A percentile compares a stretch with the other conserved stretches of the same genome.
Evolutionary conservation across 2,888 invertebrate species (phyloP).

Genomic region (Dimorphilus gyrociliatus): DNA sequence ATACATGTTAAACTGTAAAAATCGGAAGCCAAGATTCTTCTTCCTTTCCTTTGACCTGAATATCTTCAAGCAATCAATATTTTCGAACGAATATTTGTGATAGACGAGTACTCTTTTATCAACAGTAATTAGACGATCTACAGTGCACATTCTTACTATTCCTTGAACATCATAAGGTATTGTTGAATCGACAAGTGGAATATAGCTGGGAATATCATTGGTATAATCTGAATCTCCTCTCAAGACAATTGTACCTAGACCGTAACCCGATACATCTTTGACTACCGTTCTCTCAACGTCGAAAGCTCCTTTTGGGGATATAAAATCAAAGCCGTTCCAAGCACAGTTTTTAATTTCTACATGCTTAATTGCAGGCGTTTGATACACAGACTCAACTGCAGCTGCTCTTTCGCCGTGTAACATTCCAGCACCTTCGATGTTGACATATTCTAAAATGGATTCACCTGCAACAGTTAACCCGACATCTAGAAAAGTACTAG

Average conservation of each 20-base stretch:
- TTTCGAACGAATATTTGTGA: conserved; percentile 88
- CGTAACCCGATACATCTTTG: conserved; percentile 63
- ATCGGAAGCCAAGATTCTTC: conserved; percentile 66
- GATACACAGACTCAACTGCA: conserved; percentile 68
- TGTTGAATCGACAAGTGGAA: conserved; percentile 8
- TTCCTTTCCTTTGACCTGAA: conserved; percentile 68
- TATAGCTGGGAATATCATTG: background rate
- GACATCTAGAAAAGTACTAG: conserved; percentile 66
- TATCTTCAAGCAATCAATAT: conserved; percentile 92
- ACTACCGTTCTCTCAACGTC: conserved; percentile 41
- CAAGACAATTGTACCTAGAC: conserved; percentile 69
- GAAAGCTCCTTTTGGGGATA: conserved; percentile 63
- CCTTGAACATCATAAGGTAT: conserved; percentile 83
- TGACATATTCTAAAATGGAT: conserved; percentile 55
- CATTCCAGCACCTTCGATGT: conserved; percentile 80
- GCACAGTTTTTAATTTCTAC: conserved; percentile 69
- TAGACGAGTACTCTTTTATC: conserved; percentile 78
- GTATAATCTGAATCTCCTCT: conserved; percentile 55
- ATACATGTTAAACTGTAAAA: conserved; percentile 31
- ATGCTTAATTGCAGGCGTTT: conserved; percentile 61
- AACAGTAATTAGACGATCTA: conserved; percentile 71
- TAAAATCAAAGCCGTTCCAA: conserved; percentile 74
- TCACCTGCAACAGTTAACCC: conserved; percentile 47
- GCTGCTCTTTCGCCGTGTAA: conserved; percentile 86
- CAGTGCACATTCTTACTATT: conserved; percentile 85